Conservation (phyloP, 2,113 vertebrate genomes). For the Polypterus senegalus region DNA sequence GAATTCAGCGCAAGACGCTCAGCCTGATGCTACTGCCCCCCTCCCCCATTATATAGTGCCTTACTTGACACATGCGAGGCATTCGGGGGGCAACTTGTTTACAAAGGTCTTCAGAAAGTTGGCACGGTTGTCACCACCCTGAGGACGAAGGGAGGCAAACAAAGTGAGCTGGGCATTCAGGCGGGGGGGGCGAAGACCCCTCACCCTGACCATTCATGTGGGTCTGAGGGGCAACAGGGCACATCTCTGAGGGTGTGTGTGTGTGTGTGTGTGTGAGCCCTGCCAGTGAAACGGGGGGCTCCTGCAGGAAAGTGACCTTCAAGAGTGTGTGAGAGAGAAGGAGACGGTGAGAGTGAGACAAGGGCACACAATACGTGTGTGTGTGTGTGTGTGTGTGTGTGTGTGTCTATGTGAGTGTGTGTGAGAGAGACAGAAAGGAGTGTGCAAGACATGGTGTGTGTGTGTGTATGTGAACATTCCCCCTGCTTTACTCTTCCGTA, state of each 20-base stretch:
- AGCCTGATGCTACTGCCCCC: too few relatives aligned
- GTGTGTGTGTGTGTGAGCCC: too few relatives aligned
- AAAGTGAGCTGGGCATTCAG: conserved; percentile 7
- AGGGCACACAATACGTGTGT: not conserved
- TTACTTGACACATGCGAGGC: not conserved
- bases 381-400: too few relatives aligned
- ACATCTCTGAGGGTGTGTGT: too few relatives aligned
- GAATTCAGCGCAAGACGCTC: not conserved
- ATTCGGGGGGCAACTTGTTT: not conserved
- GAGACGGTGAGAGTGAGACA: not conserved
- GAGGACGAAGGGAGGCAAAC: not conserved
- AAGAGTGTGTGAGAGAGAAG: not conserved
- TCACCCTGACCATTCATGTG: too few relatives aligned
- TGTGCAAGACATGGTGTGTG: too few relatives aligned
- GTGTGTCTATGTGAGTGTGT: too few relatives aligned
- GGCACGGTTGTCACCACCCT: not conserved
- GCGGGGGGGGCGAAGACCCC: too few relatives aligned
- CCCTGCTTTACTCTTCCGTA: too few relatives aligned
- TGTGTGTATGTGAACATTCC: too few relatives aligned
- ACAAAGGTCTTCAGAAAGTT: not conserved
- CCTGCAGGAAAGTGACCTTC: not conserved
- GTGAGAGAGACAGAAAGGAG: too few relatives aligned
- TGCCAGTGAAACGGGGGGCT: not conserved
- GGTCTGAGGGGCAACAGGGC: too few relatives aligned
- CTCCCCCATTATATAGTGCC: not conserved